Base-by-base conservation (phyloP, 2,888 invertebrate genomes). In the Ochropleura plecta region DNA sequence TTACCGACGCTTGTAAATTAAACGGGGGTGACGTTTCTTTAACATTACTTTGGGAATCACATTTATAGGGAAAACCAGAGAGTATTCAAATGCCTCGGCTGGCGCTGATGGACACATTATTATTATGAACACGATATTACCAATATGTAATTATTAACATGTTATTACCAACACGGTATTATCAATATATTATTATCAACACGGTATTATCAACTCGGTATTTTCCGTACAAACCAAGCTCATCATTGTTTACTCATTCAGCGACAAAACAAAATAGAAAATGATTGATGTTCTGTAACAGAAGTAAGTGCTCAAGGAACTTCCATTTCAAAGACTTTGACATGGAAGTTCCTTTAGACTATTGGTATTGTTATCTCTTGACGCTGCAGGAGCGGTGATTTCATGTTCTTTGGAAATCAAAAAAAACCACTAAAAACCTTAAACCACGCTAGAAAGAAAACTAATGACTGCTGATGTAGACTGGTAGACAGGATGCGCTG, bases 1-100 rank as follows among this genome's bases (percentile, higher is more conserved):
- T 79, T 70, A 70, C 48, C 2, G n/a, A 65, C 2, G n/a, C n/a
- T 14, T 71, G 42, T 53, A 60, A 71, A 79, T 78, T 78, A 18
- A 53, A 42, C 14, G 46, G 2, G 12, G 18, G 10, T 4, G 8
- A 30, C 6, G 48, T 53, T 18, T n/a, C 55, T 62, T 18, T 9
- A 46, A 30, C 40, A 42, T 46, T 53, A 53, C 16, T 51, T 60
- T 6, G 10, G 30, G 20, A 59, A 51, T 14, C 18, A 62, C n/a
- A 20, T 40, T 59, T 40, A 14, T 59, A 40, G 9, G 14, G 14
- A 30, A 14, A 14, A 57, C 55, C 57, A 57, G 16, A 57, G 30
- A 14, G 57, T 57, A 57, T 8, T 8, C 14, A 59, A 30, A 30
- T 12, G 55, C 12, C 12, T 20, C 6, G 20, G 5, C 20, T 10